These are phyloP conservation scores for Spheniscus humboldti DNA, from an alignment of 2,797 vertebrate genomes.

Conservation along the genomic window DNA sequence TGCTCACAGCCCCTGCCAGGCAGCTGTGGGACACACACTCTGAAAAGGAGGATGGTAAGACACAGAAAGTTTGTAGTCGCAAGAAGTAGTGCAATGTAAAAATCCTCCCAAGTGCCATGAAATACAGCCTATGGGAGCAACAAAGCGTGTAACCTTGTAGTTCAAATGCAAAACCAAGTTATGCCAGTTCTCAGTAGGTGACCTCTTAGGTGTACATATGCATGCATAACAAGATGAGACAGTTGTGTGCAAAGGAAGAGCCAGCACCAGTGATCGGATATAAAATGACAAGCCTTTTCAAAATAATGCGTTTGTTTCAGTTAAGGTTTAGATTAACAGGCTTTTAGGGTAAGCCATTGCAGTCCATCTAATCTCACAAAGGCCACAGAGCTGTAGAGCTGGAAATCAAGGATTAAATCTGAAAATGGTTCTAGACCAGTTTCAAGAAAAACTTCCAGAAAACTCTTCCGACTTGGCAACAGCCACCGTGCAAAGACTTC, in stretches of 20 bases:
- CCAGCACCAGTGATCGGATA: background rate
- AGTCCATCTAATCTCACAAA: background rate
- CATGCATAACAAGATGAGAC: conserved; percentile 30
- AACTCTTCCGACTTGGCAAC: background rate
- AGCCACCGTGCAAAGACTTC: background rate
- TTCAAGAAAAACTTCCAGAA: background rate
- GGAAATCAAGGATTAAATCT: background rate
- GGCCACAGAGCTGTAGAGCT: background rate
- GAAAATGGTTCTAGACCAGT: background rate
- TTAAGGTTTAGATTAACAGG: background rate
- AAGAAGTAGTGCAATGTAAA: background rate
- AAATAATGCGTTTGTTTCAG: background rate
- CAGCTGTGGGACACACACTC: accelerated
- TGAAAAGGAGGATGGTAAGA: background rate
- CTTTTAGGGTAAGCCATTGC: background rate
- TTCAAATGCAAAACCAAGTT: background rate
- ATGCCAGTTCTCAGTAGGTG: background rate
- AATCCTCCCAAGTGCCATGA: background rate
- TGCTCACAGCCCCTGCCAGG: background rate
- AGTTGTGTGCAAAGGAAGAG: conserved; percentile 8
- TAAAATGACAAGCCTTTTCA: background rate
- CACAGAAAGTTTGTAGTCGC: background rate
- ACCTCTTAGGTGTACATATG: background rate
- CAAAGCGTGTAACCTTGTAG: background rate
- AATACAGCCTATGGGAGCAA: background rate